These are phyloP conservation scores for Hydrotaea diabolus DNA, from an alignment of 2,888 invertebrate species.

Conservation along the genomic window DNA sequence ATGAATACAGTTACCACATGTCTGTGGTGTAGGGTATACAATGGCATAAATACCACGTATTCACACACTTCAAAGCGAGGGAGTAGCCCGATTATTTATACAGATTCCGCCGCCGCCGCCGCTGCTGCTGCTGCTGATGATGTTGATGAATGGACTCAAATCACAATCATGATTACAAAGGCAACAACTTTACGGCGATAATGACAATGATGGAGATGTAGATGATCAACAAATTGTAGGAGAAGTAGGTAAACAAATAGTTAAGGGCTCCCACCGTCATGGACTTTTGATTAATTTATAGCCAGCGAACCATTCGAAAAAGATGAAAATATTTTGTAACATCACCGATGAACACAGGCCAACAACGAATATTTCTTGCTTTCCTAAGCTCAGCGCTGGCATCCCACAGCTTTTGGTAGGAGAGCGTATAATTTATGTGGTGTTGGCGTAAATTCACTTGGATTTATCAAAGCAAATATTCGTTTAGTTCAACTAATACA, in stretches of 20 bases:
- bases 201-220: not conserved
- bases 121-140: not conserved
- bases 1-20: no score
- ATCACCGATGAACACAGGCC: constrained; percentile 9
- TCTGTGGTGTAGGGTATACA: constrained; percentile 23
- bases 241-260: not conserved
- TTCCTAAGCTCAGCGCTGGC: not conserved
- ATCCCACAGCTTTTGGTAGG: constrained; percentile 26
- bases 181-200: constrained; percentile 14
- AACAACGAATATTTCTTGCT: constrained; percentile 5
- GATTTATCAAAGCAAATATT: constrained; percentile 15
- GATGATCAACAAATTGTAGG: constrained; percentile 1
- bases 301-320: constrained; percentile 2
- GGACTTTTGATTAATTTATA: constrained; percentile 34
- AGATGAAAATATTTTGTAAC: constrained; percentile 28
- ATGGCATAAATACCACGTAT: not conserved
- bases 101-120: not conserved
- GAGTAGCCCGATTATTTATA: constrained; percentile 24
- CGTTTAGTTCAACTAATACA: not conserved
- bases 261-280: constrained; percentile 34
- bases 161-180: constrained; percentile 14
- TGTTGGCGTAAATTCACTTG: constrained; percentile 42
- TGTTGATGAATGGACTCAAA: constrained; percentile 35
- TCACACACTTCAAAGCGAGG: constrained; percentile 37
- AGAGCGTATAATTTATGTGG: constrained; percentile 25